Conservation (phyloP, 2,797 vertebrate genomes). For the Cirrhinus molitorella region DNA sequence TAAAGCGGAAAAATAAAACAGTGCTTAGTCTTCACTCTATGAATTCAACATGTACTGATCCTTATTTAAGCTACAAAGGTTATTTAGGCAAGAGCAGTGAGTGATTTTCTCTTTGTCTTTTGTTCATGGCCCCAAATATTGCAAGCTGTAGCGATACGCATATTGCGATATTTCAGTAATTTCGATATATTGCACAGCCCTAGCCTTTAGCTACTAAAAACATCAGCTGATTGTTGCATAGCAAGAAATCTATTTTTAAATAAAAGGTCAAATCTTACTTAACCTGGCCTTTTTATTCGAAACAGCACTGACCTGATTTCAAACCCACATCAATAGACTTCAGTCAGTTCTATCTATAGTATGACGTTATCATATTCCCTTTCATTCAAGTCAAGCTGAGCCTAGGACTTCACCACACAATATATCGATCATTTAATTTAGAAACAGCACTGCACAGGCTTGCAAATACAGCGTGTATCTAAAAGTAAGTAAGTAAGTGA, state of each 20-base stretch:
- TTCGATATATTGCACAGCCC: no score
- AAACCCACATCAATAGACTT: slow-evolving; percentile 3
- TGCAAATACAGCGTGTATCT: neutral
- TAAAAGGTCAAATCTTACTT: neutral
- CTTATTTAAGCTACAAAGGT: no score
- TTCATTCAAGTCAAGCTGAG: neutral
- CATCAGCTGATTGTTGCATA: neutral
- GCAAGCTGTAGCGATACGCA: no score
- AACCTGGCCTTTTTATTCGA: neutral
- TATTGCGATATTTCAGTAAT: no score
- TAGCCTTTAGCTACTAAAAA: neutral
- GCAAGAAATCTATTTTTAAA: neutral
- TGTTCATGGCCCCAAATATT: no score
- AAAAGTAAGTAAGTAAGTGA: slow-evolving; percentile 35
- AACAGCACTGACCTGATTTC: neutral
- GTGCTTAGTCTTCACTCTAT: no score
- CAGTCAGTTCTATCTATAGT: neutral
- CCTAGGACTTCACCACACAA: neutral
- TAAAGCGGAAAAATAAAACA: no score
- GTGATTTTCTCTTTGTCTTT: no score
- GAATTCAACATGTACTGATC: no score
- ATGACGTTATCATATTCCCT: neutral
- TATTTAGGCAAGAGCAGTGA: no score
- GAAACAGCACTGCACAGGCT: neutral
- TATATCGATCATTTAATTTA: neutral